Base-by-base conservation (phyloP, 2,888 invertebrate genomes). In the Listrodromus nycthemerus region DNA sequence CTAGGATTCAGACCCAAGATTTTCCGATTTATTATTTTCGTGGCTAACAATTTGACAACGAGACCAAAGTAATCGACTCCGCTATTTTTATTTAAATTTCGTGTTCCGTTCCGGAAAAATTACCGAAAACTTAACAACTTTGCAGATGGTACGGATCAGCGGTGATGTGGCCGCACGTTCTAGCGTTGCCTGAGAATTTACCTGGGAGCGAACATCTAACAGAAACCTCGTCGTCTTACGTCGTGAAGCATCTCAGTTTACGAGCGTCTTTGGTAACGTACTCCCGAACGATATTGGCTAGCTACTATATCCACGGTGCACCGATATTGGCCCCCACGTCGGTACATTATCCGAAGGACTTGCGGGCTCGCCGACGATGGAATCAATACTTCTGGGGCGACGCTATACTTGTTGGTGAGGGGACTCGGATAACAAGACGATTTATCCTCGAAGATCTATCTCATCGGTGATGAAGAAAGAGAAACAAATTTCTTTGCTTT, bases 311-410 rank as follows among this genome's bases (percentile, higher is more conserved):
- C 0, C 69, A 81, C 0, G 87, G 88, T 7, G 65, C 78, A 8
- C 90, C 90, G 1, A 24, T 89, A 24, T 71, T 90, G 16, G 77
- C 89, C 7, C 86, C 88, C 0, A 87, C 84, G 7, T 80, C 84
- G 1, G 50, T 89, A 7, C 77, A 87, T 71, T 90, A 87, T 79
- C 86, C 89, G 0, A 48, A 74, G 2, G 86, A 88, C 21, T 55
- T 61, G 5, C 66, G 48, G n/a, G 73, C 82, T 5, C 74, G 85
- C 1, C 37, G 86, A 24, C 80, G 74, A 45, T 73, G 66, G 61
- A 83, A 87, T 61, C 89, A 89, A 82, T 89, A 89, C 27, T 81
- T 90, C 37, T 90, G 90, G 90, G 90, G 89, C 6, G 74, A 86
- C 24, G 84, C 85, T 37, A 80, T 90, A 27, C 74, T 90, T 37